Conservation (phyloP, 2,888 invertebrate species). For the Cheiracanthium punctorium region DNA sequence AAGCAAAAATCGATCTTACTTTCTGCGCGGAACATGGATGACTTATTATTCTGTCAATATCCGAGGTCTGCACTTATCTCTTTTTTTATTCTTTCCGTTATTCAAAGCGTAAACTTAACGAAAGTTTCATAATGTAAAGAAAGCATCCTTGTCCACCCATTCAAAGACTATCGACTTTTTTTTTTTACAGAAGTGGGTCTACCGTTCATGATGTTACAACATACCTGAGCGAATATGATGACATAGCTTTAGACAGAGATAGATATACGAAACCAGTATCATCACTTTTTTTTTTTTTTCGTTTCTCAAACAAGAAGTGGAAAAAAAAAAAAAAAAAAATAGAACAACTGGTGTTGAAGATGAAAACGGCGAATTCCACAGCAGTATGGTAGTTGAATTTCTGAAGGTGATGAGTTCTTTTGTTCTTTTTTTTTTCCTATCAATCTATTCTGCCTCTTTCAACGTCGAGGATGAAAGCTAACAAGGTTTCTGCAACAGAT, state of each 20-base stretch:
- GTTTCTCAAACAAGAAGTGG: too few species aligned
- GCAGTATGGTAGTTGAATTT: conserved; percentile 33
- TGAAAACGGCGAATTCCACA: conserved; percentile 21
- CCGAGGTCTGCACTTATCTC: neutral
- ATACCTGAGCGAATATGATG: neutral
- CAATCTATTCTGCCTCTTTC: conserved; percentile 9
- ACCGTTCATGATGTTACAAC: neutral
- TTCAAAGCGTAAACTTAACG: neutral
- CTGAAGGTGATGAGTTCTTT: conserved; percentile 23
- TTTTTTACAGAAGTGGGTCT: neutral
- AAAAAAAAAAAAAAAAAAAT: neutral
- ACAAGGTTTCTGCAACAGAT: neutral
- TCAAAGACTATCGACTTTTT: neutral
- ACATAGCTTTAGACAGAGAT: neutral
- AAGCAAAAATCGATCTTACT: neutral
- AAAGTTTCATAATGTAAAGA: neutral
- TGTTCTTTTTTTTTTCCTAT: conserved; percentile 8
- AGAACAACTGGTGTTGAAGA: neutral
- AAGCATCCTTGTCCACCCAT: neutral
- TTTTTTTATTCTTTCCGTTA: neutral
- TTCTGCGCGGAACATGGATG: neutral
- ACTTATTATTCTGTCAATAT: neutral
- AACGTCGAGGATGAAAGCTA: conserved; percentile 19
- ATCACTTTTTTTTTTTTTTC: neutral
- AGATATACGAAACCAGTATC: neutral